Base-by-base conservation (phyloP, 2,113 vertebrate genomes). In the Bothrops jararaca region DNA sequence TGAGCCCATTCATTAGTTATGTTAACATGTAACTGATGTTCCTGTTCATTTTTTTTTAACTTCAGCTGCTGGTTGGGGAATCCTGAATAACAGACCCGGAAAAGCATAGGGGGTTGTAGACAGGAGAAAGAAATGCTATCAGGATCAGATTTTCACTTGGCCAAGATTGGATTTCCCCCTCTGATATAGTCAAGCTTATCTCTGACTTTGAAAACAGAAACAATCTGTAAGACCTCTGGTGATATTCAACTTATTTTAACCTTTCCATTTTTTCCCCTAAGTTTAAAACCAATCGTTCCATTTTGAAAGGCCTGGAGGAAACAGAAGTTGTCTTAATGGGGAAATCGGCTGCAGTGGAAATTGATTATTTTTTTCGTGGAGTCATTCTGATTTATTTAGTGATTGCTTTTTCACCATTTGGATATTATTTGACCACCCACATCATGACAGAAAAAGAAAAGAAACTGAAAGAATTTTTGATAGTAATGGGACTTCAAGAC, bases 361-460 rank as follows among this genome's bases (percentile, higher is more conserved):
- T 99, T 85, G 98, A 98, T 92, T 98, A 98, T 87, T 99, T 99
- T 94, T 98, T 99, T 34, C 98, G 99, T 23, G 98, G 98, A 1
- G 98, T 99, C 57, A 99, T 99, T 97, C 98, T 99, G 89, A 99
- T 99, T 96, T 99, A 99, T 96, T 96, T 99, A 10, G 98, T 99
- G 54, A 98, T 99, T 95, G 98, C 99, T 0, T 99, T 99, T 96
- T 99, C 99, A 0, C 99, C 99, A 0, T 99, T 99, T 22, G 98
- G 99, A 91, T 99, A 99, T 95, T 99, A 99, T 91, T 96, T 99
- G 97, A 98, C 99, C 22, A 98, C 99, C 95, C 99, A 99, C 56
- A 98, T 99, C 10, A 98, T 98, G 34, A 98, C 98, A 2, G 99
- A 99, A 95, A 99, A 99, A 96, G 99, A 99, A 93, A 99, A 98